Percentiles rank a stretch among this genome's conserved stretches.
phyloP scores from a whole-genome alignment of 2,113 vertebrate species.

The Pimephales promelas region DNA sequence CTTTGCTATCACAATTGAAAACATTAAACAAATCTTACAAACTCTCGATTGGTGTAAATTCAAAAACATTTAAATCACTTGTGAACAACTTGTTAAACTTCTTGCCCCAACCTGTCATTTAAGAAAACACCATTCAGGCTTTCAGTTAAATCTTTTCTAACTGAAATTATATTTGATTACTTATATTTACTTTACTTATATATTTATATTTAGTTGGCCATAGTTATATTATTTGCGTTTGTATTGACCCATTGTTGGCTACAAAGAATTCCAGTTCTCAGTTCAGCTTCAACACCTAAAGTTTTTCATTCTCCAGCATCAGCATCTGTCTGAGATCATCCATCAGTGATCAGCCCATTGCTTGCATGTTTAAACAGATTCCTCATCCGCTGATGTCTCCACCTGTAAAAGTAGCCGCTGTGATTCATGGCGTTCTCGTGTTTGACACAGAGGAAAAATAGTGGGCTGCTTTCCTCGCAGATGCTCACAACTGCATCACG shows the following conservation, averaged over 20 bases:
- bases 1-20: no score
- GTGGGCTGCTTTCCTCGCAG: conserved; percentile 1
- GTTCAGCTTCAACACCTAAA: conserved; percentile 17
- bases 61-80: not conserved
- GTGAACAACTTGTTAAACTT: no score
- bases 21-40: not conserved
- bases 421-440: conserved; percentile 1
- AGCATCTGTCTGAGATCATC: conserved; percentile 11
- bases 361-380: conserved; percentile 26
- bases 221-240: no score
- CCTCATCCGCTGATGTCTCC: not conserved
- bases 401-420: conserved; percentile 1
- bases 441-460: conserved; percentile 30
- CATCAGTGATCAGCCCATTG: conserved; percentile 21
- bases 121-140: not conserved
- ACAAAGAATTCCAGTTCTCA: not conserved
- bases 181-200: not conserved
- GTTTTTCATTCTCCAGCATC: conserved; percentile 15
- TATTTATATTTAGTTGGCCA: no score
- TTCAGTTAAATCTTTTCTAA: not conserved
- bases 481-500: conserved; percentile 15
- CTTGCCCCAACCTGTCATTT: not conserved
- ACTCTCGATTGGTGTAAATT: not conserved
- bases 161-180: not conserved
- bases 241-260: not conserved